These are phyloP conservation scores for Gerris lacustris DNA, from an alignment of 2,888 invertebrate species.

Conservation along the genomic window DNA sequence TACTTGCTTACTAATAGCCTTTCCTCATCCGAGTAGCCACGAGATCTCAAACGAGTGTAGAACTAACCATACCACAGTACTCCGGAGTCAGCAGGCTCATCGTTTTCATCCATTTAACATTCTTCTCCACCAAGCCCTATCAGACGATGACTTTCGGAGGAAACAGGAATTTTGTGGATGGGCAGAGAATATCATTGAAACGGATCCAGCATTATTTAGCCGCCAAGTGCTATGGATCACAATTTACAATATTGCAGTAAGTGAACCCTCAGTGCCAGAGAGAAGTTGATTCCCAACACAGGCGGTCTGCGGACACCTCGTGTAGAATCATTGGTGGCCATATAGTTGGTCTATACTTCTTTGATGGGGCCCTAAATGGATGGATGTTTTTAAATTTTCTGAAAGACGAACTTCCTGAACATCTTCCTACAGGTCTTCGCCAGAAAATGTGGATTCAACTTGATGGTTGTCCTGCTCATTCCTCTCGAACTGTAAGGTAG, in stretches of 20 bases:
- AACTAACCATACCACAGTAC: too few species aligned
- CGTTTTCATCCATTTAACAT: too few species aligned
- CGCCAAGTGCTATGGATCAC: too few species aligned
- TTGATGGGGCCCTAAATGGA: neutral
- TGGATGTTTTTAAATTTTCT: neutral
- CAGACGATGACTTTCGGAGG: too few species aligned
- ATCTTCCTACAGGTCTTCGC: neutral
- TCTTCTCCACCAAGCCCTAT: too few species aligned
- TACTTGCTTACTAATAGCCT: neutral
- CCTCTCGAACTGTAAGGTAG: neutral
- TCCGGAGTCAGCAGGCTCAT: too few species aligned
- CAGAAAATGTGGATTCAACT: too few species aligned
- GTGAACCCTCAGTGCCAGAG: neutral
- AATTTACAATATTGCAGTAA: neutral
- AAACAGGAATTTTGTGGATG: too few species aligned
- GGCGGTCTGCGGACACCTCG: neutral
- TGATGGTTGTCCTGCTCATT: too few species aligned
- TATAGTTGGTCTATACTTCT: neutral
- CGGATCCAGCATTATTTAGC: too few species aligned
- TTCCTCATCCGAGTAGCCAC: neutral
- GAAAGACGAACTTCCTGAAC: neutral
- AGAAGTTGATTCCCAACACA: slow-evolving; percentile 1
- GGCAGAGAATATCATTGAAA: too few species aligned
- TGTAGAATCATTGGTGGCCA: neutral
- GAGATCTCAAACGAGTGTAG: neutral